A percentile compares a stretch with the other conserved stretches of the same genome.
These are phyloP conservation scores for Drosophila lini DNA, from an alignment of 1,140 invertebrate species.

Conservation along the genomic window DNA sequence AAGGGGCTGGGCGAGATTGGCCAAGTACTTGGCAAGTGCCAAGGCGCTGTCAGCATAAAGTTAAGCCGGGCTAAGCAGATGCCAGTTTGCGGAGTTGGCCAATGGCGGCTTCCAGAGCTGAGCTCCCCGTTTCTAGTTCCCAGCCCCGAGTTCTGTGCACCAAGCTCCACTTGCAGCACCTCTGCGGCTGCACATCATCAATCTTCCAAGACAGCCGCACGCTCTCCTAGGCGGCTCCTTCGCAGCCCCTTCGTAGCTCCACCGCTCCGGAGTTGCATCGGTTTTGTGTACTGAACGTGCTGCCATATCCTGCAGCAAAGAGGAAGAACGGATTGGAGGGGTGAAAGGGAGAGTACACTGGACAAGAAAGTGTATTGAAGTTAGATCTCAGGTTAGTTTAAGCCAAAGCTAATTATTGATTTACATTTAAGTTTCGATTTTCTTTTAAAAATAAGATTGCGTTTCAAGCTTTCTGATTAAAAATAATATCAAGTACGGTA, in stretches of 20 bases:
- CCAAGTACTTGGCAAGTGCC: conserved; percentile 74
- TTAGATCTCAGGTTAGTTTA: not conserved
- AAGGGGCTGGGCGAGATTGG: conserved; percentile 27
- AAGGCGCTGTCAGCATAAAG: conserved; percentile 81
- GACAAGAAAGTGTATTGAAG: not conserved
- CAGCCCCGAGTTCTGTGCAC: not conserved
- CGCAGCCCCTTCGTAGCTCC: conserved; percentile 8
- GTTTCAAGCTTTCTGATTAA: too few species aligned
- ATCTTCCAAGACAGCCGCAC: conserved; percentile 77
- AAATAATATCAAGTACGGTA: too few species aligned
- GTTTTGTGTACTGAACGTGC: conserved; percentile 77
- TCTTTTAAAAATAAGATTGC: too few species aligned
- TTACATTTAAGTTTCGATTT: too few species aligned
- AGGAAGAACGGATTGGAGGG: not conserved
- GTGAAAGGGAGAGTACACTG: not conserved
- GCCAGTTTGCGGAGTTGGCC: conserved; percentile 49
- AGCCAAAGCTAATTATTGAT: not conserved
- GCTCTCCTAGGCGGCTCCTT: conserved; percentile 20
- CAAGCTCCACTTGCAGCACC: conserved; percentile 49
- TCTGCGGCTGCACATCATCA: conserved; percentile 76
- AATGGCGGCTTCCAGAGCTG: conserved; percentile 8
- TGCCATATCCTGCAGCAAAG: conserved; percentile 60
- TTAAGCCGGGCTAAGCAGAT: conserved; percentile 76
- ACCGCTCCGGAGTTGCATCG: conserved; percentile 60
- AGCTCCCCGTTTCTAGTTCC: not conserved